Conservation (phyloP, 2,797 vertebrate genomes). For the Knipowitschia caucasica region DNA sequence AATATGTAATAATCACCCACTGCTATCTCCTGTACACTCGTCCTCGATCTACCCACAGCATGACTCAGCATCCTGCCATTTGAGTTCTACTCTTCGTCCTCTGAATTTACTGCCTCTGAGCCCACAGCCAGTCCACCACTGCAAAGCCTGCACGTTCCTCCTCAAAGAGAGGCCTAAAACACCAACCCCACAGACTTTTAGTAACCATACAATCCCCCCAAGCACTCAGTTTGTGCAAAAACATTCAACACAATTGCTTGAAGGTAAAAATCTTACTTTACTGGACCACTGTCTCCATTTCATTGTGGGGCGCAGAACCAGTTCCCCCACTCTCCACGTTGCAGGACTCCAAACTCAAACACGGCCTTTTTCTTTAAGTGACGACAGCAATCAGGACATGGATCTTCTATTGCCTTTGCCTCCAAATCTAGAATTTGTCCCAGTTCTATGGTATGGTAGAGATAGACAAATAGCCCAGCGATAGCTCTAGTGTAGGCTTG, state of each 20-base stretch:
- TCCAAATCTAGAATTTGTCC: constrained; percentile 34
- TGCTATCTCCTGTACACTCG: constrained; percentile 29
- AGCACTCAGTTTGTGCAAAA: constrained; percentile 17
- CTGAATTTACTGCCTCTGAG: constrained; percentile 34
- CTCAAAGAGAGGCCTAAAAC: constrained; percentile 36
- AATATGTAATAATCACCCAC: constrained; percentile 25
- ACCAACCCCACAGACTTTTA: constrained; percentile 17
- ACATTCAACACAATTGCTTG: constrained; percentile 29
- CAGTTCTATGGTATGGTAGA: constrained; percentile 66
- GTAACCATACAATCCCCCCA: constrained; percentile 13
- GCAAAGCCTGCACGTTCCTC: constrained; percentile 55
- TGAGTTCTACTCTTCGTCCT: constrained; percentile 32
- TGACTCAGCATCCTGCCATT: constrained; percentile 54
- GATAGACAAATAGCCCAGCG: constrained; percentile 7
- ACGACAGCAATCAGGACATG: constrained; percentile 41
- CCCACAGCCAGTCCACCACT: constrained; percentile 34
- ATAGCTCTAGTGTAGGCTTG: constrained; percentile 30
- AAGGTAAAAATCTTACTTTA: constrained; percentile 60
- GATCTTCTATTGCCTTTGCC: constrained; percentile 27
- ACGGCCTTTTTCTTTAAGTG: constrained; percentile 11
- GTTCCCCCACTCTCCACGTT: constrained; percentile 59
- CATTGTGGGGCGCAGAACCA: constrained; percentile 66
- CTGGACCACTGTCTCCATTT: constrained; percentile 72
- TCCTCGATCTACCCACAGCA: constrained; percentile 28
- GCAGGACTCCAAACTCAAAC: constrained; percentile 16